Evolutionary conservation across 2,113 vertebrate genomes (phyloP), one percentile per base, ranked within the genome.

Genomic region (Gavialis gangeticus): DNA sequence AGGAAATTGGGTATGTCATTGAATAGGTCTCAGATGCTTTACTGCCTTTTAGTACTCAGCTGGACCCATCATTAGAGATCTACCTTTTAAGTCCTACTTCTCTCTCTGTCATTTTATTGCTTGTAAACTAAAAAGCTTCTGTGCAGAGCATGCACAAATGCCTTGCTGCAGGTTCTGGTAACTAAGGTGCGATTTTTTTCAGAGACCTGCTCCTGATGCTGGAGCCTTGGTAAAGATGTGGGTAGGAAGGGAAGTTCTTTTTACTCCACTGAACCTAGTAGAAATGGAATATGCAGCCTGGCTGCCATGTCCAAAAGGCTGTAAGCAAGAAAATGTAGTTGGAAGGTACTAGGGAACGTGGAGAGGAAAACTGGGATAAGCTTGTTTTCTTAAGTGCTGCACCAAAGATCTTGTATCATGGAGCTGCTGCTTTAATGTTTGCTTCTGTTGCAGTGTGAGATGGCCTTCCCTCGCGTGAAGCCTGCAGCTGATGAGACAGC

Each of bases 381-480:
- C 19, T 5, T 22, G 22, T 59, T n/a, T 18, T 57, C n/a, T 34
- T 69, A 37, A 5, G 34, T 37, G 69, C 34, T 37, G 46, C 34
- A 22, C 6, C 22, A 21, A 37, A 34, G 66, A 69, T 19, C 66
- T n/a, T 34, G 19, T 37, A n/a, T 22, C 30, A 16, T 63, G 67
- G 25, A 3, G 46, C 46, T 46, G 46, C 46, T 46, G 46, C 46
- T 11, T 81, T 95, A 75, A 75, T 7, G 1, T 22, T 27, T 67
- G 59, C 83, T 76, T 93, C 81, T 24, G 0, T 37, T 91, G 3
- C 89, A 99, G 99, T 99, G 99, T 30, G 99, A 99, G 95, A 99
- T 99, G 99, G 99, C 99, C 1, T 99, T 99, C 85, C 99, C 99
- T 4, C 98, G 99, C 0, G 99, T 99, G 28, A 99, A 99, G 46